These are phyloP conservation scores for Apamea crenata DNA, from an alignment of 2,888 invertebrate genomes.

Conservation along the genomic window DNA sequence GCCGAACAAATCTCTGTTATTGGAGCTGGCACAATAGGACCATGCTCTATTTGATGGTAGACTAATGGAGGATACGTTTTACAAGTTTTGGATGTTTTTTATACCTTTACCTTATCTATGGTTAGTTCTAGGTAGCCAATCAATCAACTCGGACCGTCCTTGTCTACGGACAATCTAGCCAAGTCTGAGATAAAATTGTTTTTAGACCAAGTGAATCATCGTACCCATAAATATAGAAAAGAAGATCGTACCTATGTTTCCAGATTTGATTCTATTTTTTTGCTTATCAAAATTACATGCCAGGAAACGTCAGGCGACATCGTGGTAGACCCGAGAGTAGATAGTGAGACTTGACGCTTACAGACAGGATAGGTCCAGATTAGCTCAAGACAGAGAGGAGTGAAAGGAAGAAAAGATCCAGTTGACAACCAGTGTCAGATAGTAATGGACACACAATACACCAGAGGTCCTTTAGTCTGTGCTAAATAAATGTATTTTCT, in stretches of 20 bases:
- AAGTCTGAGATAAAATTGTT: neutral
- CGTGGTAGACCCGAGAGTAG: neutral
- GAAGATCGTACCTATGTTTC: neutral
- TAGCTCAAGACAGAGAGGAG: neutral
- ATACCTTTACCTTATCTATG: neutral
- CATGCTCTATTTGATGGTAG: conserved; percentile 41
- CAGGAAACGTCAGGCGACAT: neutral
- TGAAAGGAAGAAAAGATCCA: neutral
- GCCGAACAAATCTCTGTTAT: conserved; percentile 53
- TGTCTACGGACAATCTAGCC: neutral
- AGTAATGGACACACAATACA: no score
- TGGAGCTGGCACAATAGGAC: conserved; percentile 17
- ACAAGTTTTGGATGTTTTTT: conserved; percentile 15
- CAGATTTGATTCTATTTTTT: neutral
- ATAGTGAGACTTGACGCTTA: neutral
- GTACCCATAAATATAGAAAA: no score
- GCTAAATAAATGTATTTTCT: no score
- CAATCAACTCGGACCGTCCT: neutral
- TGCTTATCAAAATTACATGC: neutral
- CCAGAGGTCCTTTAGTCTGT: no score
- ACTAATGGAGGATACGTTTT: conserved; percentile 31
- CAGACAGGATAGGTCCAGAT: neutral
- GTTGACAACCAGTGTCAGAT: no score
- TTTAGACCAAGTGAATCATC: neutral
- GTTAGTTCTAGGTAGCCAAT: neutral